Percentiles rank a stretch among this genome's conserved stretches.
Conservation (phyloP, 2,113 vertebrate genomes). For the Notarius quadriscutis region DNA sequence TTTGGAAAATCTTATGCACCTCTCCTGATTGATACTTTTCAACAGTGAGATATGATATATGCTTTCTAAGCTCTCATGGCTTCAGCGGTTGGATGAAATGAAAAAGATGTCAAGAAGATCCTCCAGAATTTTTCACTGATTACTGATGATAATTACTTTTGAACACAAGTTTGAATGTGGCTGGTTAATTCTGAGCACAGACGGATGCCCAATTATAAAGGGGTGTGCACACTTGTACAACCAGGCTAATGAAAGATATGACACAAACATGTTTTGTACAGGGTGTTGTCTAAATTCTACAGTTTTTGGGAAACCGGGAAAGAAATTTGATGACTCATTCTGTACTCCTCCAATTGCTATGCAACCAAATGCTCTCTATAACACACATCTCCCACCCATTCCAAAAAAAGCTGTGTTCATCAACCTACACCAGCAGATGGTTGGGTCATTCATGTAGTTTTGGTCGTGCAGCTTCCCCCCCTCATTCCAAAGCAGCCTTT, state of each 20-base stretch:
- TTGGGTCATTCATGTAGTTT: background rate
- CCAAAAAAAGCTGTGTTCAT: background rate
- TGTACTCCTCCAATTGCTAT: background rate
- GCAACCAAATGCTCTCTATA: background rate
- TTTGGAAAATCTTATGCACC: too few relatives aligned
- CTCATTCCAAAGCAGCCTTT: background rate
- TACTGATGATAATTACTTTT: too few relatives aligned
- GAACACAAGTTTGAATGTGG: background rate
- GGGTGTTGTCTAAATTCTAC: background rate
- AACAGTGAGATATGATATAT: background rate
- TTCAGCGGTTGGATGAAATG: background rate
- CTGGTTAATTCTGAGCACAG: background rate
- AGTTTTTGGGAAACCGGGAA: background rate
- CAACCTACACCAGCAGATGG: constrained; percentile 5
- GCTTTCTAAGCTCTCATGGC: background rate
- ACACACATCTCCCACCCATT: background rate
- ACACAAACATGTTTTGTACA: background rate
- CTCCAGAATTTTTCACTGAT: background rate
- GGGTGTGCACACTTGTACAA: background rate
- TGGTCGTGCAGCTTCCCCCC: background rate
- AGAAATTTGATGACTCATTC: background rate
- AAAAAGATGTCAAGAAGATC: background rate
- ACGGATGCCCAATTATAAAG: background rate
- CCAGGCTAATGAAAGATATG: background rate
- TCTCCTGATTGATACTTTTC: background rate